Evolutionary conservation across 2,113 vertebrate species (phyloP), one percentile per base, ranked within the genome.

Genomic region (Psammodynastes pulverulentus): DNA sequence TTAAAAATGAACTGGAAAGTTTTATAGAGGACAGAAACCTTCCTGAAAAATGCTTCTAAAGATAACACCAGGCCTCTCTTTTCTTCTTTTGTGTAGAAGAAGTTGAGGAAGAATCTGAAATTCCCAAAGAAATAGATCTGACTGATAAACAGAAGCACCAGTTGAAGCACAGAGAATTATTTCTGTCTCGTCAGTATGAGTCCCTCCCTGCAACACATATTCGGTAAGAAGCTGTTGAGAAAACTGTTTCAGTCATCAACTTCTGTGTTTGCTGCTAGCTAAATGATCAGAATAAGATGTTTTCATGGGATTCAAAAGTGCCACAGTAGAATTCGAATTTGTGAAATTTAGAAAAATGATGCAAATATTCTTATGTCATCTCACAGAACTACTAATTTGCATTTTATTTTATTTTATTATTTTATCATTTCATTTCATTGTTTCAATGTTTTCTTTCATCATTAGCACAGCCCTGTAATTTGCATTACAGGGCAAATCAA

Each of bases 111-210:
- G 99, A 99, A 96, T 99, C 98, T 96, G 99, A 99, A 97, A 98
- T 92, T 91, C 98, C 98, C 39, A 94, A 97, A 95, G 98, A 99
- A 94, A 95, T 98, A 48, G 99, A 99, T n/a, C 96, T 99, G 94
- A 98, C 98, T 92, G 99, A 99, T 96, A 99, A 99, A 97, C 99
- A 99, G 97, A 99, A 99, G 95, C 99, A 99, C 97, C 99, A 99
- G 95, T 96, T 99, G 96, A 98, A 99, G 93, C 99, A 99, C 95
- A 98, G 99, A 97, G 99, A 99, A 92, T 98, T 99, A 93, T 99
- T 99, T 95, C 97, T 99, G 92, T 99, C 99, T 4, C 98, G 99
- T 54, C 99, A 99, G 53, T 99, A 99, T 24, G 99, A 99, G 95
- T 99, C 99, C 86, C 98, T 99, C 90, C 99, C 99, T 0, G 99